Evolutionary conservation across 1,140 invertebrate species (phyloP).

Genomic region (Zaprionus ghesquierei): DNA sequence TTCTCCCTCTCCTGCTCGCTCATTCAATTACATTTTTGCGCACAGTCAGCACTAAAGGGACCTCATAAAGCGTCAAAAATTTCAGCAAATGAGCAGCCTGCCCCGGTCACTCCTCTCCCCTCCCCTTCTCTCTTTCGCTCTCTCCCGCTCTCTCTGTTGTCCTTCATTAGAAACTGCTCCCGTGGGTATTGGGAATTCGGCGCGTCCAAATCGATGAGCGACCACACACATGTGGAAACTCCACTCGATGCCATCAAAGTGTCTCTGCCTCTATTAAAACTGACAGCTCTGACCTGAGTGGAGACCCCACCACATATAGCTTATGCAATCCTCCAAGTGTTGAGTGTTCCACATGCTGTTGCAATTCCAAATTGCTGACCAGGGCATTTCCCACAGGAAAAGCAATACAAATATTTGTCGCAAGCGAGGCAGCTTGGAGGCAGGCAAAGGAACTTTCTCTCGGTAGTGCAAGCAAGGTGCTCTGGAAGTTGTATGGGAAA

Average conservation of each 20-base stretch:
- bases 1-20: constrained; percentile 36
- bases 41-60: constrained; percentile 80
- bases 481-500: background rate
- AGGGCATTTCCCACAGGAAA: constrained; percentile 54
- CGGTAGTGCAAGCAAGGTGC: background rate
- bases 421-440: constrained; percentile 24
- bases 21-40: constrained; percentile 81
- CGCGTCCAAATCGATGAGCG: constrained; percentile 60
- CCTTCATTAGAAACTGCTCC: constrained; percentile 77
- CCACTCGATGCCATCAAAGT: constrained; percentile 61
- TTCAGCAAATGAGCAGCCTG: constrained; percentile 66
- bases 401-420: constrained; percentile 32
- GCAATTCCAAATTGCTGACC: constrained; percentile 39
- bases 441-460: background rate
- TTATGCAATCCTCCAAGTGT: constrained; percentile 37
- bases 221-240: constrained; percentile 46
- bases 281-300: constrained; percentile 45
- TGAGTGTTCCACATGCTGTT: background rate
- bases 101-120: constrained; percentile 3
- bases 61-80: constrained; percentile 80
- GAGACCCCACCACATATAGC: constrained; percentile 9
- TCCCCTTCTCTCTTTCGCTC: background rate
- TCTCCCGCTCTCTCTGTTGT: constrained; percentile 31
- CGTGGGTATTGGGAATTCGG: constrained; percentile 51
- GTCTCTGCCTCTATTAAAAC: constrained; percentile 69